Conservation (phyloP, 2,113 vertebrate species). For the Dicerorhinus sumatrensis region DNA sequence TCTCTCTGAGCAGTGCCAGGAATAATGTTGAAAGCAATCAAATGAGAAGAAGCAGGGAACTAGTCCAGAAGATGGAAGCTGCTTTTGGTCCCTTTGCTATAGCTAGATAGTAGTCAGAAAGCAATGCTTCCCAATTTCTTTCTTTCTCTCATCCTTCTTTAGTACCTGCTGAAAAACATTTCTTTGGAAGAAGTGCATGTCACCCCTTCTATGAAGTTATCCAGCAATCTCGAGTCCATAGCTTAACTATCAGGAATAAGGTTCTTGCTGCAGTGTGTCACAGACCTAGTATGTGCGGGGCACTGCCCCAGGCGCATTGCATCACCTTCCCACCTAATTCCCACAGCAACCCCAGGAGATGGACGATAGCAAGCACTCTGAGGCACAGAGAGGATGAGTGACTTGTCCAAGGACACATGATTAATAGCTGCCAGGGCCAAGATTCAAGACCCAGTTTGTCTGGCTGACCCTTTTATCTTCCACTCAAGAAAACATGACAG, state of each 20-base stretch:
- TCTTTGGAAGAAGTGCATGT: background rate
- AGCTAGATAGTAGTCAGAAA: background rate
- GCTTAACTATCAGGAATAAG: background rate
- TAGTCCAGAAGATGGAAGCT: background rate
- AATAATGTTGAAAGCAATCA: constrained; percentile 29
- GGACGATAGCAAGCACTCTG: background rate
- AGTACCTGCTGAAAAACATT: background rate
- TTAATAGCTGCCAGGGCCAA: background rate
- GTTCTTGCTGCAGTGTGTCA: background rate
- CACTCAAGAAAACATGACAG: background rate
- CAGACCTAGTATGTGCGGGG: rapidly evolving
- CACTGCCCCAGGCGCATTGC: rapidly evolving
- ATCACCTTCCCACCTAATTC: background rate
- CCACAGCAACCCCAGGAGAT: background rate
- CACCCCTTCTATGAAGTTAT: background rate
- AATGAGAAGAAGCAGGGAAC: background rate
- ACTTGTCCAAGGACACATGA: background rate
- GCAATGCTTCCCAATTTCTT: background rate
- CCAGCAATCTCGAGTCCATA: background rate
- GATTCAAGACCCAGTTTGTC: background rate
- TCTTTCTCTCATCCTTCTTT: background rate
- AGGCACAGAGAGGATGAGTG: background rate
- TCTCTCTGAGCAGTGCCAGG: background rate
- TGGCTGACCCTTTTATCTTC: background rate
- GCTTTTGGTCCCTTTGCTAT: background rate